These are phyloP conservation scores for Oasisia sp. DNA, from an alignment of 2,888 invertebrate species.

Conservation along the genomic window DNA sequence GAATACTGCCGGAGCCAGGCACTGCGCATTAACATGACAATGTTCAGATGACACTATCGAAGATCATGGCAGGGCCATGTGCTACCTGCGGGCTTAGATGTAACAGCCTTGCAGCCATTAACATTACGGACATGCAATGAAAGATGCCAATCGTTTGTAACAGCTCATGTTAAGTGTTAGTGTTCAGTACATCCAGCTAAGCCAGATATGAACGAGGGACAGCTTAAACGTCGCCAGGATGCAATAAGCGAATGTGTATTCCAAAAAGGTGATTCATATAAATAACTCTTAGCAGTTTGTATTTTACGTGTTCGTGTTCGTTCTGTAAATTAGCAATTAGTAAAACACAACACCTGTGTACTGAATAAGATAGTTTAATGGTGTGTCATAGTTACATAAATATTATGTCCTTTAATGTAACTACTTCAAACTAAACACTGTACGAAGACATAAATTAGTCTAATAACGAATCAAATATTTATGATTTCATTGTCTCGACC, in stretches of 20 bases:
- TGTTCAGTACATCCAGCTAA: neutral
- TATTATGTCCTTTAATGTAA: no score
- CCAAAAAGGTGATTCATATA: neutral
- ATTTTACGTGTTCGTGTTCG: no score
- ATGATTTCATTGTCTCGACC: no score
- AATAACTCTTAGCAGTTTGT: neutral
- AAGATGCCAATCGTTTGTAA: slow-evolving; percentile 8
- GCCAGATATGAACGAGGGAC: no score
- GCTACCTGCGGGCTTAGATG: neutral
- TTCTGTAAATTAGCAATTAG: neutral
- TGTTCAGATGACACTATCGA: neutral
- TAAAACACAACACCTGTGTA: neutral
- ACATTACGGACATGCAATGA: neutral
- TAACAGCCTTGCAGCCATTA: neutral
- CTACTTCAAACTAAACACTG: no score
- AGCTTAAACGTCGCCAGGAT: neutral
- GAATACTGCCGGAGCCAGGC: neutral
- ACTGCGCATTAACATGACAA: neutral
- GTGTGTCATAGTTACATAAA: no score
- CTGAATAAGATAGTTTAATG: no score
- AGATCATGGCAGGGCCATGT: neutral
- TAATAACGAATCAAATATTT: no score
- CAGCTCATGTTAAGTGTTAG: neutral
- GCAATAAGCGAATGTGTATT: neutral
- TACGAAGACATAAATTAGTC: no score